phyloP scores from a whole-genome alignment of 2,113 vertebrate species.

The Pseudopodoces humilis region DNA sequence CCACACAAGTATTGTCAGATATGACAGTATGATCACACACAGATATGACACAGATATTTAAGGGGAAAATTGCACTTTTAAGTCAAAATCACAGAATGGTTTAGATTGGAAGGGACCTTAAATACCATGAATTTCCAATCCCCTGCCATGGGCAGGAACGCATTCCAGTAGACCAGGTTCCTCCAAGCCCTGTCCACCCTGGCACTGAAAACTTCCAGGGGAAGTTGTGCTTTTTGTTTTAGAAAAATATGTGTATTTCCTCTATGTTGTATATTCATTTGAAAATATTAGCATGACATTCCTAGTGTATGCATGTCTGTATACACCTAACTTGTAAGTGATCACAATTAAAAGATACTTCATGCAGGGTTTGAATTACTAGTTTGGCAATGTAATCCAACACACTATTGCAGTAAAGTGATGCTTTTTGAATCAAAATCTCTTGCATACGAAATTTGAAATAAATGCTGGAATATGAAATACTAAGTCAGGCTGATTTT shows the following conservation, averaged over 20 bases:
- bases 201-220: not conserved
- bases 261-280: not conserved
- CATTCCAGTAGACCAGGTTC: not conserved
- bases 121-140: not conserved
- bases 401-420: fast-evolving
- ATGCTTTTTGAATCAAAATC: not conserved
- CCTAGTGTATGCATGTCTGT: too few relatives aligned
- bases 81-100: not conserved
- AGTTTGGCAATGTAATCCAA: not conserved
- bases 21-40: not conserved
- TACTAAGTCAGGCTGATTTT: not conserved
- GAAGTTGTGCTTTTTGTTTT: not conserved
- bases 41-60: not conserved
- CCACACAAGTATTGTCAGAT: not conserved
- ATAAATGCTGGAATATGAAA: not conserved
- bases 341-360: not conserved
- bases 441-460: not conserved
- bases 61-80: not conserved
- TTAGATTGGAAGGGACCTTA: not conserved
- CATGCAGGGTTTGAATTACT: not conserved
- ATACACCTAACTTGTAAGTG: not conserved
- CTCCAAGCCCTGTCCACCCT: not conserved
- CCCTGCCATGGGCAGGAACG: not conserved
- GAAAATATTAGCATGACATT: not conserved
- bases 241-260: not conserved